Evolutionary conservation across 2,113 vertebrate species (phyloP), one percentile per base, ranked within the genome.

Genomic region (Felis catus): DNA sequence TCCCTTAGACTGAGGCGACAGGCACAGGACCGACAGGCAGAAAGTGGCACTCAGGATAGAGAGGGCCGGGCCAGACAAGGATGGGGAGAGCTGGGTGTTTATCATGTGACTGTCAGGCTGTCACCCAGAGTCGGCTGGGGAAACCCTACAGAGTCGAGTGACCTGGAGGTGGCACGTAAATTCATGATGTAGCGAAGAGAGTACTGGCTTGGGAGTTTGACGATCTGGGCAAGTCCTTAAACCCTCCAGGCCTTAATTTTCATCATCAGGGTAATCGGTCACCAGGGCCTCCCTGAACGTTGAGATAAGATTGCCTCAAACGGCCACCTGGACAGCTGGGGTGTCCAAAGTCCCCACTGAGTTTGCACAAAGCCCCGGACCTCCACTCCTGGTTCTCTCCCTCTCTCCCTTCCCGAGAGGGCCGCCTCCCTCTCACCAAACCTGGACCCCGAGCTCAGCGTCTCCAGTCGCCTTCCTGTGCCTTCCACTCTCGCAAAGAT

Each of bases 1-100:
- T 83, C 74, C 51, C 63, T 73, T 63, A 91, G 86, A 27, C 27
- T 95, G 55, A 8, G 68, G 33, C 79, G 70, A 74, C 81, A 39
- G 61, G 70, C 0, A 0, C 58, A 89, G 78, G 70, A 58, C 51
- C 53, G 58, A 58, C 51, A 61, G 58, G 81, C 76, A 76, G 65
- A 74, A 68, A 48, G 79, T 92, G 48, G 86, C 31, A 36, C 53
- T 61, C 48, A 53, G 51, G 80, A 74, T 27, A 79, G 82, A 81
- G 33, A 0, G 5, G 21, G 19, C 63, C 29, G 63, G 45, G 41
- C 48, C 80, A 71, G 41, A 39, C 51, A 45, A 13, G n/a, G 13
- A 3, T 4, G 4, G 66, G 61, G 55, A n/a, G 33, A 66, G 73
- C 25, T 3, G 31, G 14, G 4, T 80, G 5, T 45, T 61, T 79